phyloP scores from a whole-genome alignment of 2,888 invertebrate genomes.

The Craniophora ligustri region DNA sequence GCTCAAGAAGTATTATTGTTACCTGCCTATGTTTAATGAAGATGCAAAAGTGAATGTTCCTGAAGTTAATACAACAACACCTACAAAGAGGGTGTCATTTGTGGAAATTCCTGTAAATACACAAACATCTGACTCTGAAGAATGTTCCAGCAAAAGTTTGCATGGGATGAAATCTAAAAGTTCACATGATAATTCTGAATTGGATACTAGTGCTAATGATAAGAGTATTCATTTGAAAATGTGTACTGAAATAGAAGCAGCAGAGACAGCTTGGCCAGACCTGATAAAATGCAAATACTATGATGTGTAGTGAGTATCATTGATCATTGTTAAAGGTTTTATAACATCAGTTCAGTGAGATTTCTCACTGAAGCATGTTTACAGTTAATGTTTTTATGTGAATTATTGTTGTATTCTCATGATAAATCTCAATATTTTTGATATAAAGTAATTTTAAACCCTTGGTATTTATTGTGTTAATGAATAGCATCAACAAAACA shows the following conservation, averaged over 20 bases:
- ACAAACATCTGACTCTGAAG: slow-evolving; percentile 30
- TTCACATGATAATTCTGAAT: slow-evolving; percentile 59
- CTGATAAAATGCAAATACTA: slow-evolving; percentile 90
- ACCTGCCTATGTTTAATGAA: slow-evolving; percentile 84
- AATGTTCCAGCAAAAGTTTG: slow-evolving; percentile 28
- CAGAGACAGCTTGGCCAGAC: slow-evolving; percentile 88
- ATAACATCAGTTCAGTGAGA: too few species aligned
- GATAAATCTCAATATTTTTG: too few species aligned
- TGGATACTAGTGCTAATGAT: slow-evolving; percentile 71
- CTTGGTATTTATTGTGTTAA: too few species aligned
- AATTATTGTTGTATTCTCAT: neutral
- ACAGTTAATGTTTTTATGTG: too few species aligned
- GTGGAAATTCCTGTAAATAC: slow-evolving; percentile 72
- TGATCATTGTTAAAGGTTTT: neutral
- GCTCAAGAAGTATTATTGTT: slow-evolving; percentile 88
- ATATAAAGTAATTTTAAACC: too few species aligned
- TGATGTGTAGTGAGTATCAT: slow-evolving; percentile 91
- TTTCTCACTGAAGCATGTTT: too few species aligned
- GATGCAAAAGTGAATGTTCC: slow-evolving; percentile 65
- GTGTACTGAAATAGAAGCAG: slow-evolving; percentile 75
- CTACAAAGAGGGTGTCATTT: slow-evolving; percentile 79
- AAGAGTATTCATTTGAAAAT: slow-evolving; percentile 74
- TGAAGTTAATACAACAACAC: slow-evolving; percentile 73
- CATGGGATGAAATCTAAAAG: slow-evolving; percentile 36
- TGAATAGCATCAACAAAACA: too few species aligned